These are phyloP conservation scores for Ostrea edulis DNA, from an alignment of 1,140 invertebrate genomes.

Conservation along the genomic window DNA sequence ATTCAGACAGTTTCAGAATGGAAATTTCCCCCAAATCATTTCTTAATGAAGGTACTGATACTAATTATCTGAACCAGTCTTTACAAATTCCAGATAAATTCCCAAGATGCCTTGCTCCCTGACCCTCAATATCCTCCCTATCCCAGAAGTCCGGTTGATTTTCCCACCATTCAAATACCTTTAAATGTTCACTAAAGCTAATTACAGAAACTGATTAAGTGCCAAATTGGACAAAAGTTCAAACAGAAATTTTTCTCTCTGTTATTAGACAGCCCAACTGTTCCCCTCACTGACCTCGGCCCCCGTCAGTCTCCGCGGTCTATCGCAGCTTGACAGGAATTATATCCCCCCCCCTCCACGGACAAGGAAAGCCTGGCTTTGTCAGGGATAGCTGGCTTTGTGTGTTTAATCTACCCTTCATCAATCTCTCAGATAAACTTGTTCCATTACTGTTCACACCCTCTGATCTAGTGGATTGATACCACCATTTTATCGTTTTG, in stretches of 20 bases:
- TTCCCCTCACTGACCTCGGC: not conserved
- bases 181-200: not conserved
- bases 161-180: not conserved
- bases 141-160: not conserved
- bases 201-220: not conserved
- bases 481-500: not conserved
- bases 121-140: not conserved
- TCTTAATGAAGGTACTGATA: too few species aligned
- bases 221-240: not conserved
- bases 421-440: constrained; percentile 23
- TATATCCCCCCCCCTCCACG: not conserved
- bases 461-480: constrained; percentile 3
- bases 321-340: not conserved
- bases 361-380: not conserved
- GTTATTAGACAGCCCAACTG: not conserved
- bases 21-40: too few species aligned
- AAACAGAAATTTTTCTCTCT: not conserved
- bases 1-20: too few species aligned
- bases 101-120: not conserved
- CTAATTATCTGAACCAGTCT: too few species aligned
- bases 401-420: constrained; percentile 14
- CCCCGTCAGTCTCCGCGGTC: not conserved
- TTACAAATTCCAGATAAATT: too few species aligned
- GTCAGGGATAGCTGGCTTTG: not conserved
- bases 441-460: not conserved